Base-by-base conservation (phyloP, 2,888 invertebrate species). In the Cybosia mesomella region DNA sequence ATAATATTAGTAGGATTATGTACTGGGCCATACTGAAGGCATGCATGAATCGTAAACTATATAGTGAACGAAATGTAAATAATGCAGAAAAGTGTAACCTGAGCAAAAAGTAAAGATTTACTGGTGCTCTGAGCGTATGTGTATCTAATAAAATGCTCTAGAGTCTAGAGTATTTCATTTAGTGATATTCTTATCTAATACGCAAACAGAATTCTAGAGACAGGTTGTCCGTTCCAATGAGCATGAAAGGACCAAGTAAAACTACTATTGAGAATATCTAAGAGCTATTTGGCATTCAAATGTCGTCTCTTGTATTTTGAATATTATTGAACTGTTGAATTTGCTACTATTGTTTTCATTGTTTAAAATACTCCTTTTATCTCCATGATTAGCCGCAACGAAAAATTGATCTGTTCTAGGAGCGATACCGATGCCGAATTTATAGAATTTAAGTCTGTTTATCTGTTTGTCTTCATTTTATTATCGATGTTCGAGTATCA, bases 91-190 rank as follows among this genome's bases (percentile, higher is more conserved):
- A 49, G n/a, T 49, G 5, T 18, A 9, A 49, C n/a, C n/a, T n/a
- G 49, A 49, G n/a, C n/a, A 9, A 49, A 43, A 49, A 43, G 4
- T 5, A 18, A 43, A 18, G 18, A 7, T 15, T 18, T 7, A 18
- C 18, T 39, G 36, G 13, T 39, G 18, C 43, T 43, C 7, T n/a
- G 32, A 39, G 36, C n/a, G 13, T n/a, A 36, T 36, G 8, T 13
- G 8, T 43, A 59, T 13, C 11, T 34, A 58, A 22, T 15, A 39
- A 59, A 18, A 24, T 39, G 22, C 24, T 4, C 36, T 59, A 18
- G 22, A 9, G 24, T 59, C 59, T 39, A 22, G 36, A 39, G 59
- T 55, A 59, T 59, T 59, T 59, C 10, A 59, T 36, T 59, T 59
- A 39, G 59, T 36, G 9, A 22, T 13, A 39, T 59, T 59, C 22